Evolutionary conservation across 2,888 invertebrate genomes (phyloP).

Genomic region (Idaea aversata): DNA sequence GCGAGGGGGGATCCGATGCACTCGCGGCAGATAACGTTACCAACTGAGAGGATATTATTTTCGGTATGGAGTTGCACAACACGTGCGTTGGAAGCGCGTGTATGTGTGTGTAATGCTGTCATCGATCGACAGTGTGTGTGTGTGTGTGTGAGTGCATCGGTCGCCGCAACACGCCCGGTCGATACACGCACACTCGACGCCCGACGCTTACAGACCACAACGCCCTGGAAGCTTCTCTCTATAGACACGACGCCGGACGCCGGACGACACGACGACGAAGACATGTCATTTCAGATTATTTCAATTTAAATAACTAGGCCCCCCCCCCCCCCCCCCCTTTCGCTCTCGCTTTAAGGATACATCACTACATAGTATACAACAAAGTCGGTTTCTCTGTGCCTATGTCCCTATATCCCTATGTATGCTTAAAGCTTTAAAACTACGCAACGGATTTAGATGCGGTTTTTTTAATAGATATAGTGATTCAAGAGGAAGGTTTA

Average conservation of each 20-base stretch:
- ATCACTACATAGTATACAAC: too few species aligned
- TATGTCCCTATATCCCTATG: too few species aligned
- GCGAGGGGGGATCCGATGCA: background rate
- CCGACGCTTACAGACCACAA: background rate
- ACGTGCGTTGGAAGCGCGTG: background rate
- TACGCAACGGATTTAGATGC: too few species aligned
- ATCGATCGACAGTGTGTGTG: background rate
- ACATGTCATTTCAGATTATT: background rate
- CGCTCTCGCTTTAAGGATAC: background rate
- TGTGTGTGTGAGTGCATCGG: constrained; percentile 6
- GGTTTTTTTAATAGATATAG: too few species aligned
- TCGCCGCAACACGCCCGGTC: background rate
- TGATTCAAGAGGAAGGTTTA: too few species aligned
- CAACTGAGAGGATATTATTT: background rate
- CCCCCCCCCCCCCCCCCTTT: background rate
- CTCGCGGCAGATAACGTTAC: background rate
- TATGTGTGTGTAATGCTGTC: background rate
- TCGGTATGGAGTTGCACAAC: background rate
- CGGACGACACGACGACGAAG: background rate
- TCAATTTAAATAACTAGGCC: background rate
- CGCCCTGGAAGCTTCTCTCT: background rate
- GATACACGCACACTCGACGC: background rate
- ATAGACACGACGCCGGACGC: background rate
- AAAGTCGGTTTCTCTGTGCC: too few species aligned
- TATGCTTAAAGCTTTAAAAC: too few species aligned